Base-by-base conservation (phyloP, 2,888 invertebrate species). In the Subacronicta megacephala region DNA sequence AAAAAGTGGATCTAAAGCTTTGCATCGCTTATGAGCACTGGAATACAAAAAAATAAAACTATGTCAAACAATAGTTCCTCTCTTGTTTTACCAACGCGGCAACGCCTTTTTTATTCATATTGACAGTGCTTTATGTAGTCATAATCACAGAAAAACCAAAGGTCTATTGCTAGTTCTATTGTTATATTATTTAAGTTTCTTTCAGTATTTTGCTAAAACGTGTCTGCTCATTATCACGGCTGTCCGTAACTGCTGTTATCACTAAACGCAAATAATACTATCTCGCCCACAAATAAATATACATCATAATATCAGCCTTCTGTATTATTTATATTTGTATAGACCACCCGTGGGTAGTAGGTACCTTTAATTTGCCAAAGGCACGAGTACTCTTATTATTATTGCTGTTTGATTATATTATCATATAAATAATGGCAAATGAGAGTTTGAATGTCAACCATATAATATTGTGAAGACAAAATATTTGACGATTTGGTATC, bases 161-260 rank as follows among this genome's bases (percentile, higher is more conserved):
- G 9, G 4, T n/a, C n/a, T n/a, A n/a, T n/a, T n/a, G n/a, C n/a
- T n/a, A n/a, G n/a, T n/a, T n/a, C n/a, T n/a, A n/a, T n/a, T n/a
- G n/a, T n/a, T n/a, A n/a, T n/a, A n/a, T 20, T 12, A 45, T 16
- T 29, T 1, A 43, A 52, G n/a, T 52, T 57, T 57, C 42, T 58
- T 63, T 67, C 38, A 56, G 12, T 41, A 62, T 70, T 70, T 40
- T 38, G 47, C 45, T 61, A 57, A 66, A 69, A 59, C 63, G 56
- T 61, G 52, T 44, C 53, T 47, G 47, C 57, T 62, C 68, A 69
- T 66, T 69, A 70, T 60, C 54, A 55, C 50, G 45, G 49, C 49
- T 60, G 75, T 62, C 68, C 73, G 56, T 67, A 69, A 51, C 60
- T 66, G 62, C 62, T 67, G 50, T 77, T 82, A 83, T 83, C 82